These are phyloP conservation scores for Cettia cetti DNA, from an alignment of 2,113 vertebrate genomes.

Conservation along the genomic window DNA sequence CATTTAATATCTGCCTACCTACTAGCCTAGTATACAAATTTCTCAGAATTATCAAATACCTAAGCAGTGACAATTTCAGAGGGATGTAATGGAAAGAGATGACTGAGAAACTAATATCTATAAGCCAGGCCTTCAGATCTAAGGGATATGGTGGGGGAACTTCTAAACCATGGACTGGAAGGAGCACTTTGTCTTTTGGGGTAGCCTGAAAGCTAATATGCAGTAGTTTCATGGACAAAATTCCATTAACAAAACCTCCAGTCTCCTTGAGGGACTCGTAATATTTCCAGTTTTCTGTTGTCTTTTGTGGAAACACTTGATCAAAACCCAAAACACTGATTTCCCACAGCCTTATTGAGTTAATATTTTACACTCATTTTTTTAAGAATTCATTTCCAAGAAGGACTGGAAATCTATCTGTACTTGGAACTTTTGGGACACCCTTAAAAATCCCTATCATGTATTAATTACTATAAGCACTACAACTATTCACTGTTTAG, in stretches of 20 bases:
- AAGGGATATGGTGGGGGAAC: background rate
- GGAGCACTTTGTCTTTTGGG: background rate
- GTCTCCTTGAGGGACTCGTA: background rate
- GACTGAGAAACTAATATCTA: background rate
- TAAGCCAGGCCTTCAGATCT: background rate
- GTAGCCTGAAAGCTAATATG: background rate
- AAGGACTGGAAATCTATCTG: background rate
- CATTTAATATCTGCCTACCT: background rate
- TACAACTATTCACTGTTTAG: background rate
- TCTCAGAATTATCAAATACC: background rate
- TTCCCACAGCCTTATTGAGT: background rate
- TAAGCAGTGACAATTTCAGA: background rate
- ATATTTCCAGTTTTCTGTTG: background rate
- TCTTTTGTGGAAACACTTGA: background rate
- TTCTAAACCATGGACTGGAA: background rate
- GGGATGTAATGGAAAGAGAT: background rate
- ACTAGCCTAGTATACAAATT: background rate
- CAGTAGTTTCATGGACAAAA: background rate
- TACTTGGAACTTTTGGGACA: background rate
- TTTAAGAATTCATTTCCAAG: background rate
- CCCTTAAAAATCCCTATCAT: background rate
- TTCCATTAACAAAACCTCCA: background rate
- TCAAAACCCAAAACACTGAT: background rate
- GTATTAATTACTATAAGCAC: background rate
- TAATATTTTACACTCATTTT: fast-evolving